Conservation (phyloP, 1,140 invertebrate genomes). For the Kradibia gibbosae region DNA sequence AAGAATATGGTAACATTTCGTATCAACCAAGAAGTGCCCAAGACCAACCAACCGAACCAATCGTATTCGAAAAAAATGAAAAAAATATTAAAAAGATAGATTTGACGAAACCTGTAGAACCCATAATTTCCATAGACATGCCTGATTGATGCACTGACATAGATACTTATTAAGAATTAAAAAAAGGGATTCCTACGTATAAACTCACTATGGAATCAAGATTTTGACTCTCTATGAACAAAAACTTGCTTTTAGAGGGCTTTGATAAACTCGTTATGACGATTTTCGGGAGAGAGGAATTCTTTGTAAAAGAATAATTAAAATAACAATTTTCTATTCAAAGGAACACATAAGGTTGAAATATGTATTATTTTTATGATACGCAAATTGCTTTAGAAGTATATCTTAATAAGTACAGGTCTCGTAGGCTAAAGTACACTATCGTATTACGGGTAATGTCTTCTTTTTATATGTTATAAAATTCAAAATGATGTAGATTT, state of each 20-base stretch:
- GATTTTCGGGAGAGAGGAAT: neutral
- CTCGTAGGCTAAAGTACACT: neutral
- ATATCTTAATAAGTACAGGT: neutral
- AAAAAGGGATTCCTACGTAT: constrained; percentile 14
- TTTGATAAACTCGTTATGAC: neutral
- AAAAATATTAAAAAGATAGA: constrained; percentile 82
- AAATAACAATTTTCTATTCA: constrained; percentile 13
- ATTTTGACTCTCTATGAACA: neutral
- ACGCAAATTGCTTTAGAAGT: neutral
- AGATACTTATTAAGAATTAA: constrained; percentile 37
- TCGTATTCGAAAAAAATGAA: constrained; percentile 74
- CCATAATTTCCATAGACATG: constrained; percentile 89
- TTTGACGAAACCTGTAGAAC: constrained; percentile 86
- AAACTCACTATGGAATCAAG: neutral
- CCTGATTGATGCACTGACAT: constrained; percentile 80
- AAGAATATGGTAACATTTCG: constrained; percentile 98
- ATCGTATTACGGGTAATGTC: neutral
- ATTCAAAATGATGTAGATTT: neutral
- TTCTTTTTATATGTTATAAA: neutral
- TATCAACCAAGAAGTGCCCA: constrained; percentile 79
- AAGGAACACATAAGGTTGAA: neutral
- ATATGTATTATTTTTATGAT: constrained; percentile 1
- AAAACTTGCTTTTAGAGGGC: neutral
- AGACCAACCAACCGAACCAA: constrained; percentile 72
- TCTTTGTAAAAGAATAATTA: neutral